These are phyloP conservation scores for Sander vitreus DNA, from an alignment of 2,113 vertebrate species.

Conservation along the genomic window DNA sequence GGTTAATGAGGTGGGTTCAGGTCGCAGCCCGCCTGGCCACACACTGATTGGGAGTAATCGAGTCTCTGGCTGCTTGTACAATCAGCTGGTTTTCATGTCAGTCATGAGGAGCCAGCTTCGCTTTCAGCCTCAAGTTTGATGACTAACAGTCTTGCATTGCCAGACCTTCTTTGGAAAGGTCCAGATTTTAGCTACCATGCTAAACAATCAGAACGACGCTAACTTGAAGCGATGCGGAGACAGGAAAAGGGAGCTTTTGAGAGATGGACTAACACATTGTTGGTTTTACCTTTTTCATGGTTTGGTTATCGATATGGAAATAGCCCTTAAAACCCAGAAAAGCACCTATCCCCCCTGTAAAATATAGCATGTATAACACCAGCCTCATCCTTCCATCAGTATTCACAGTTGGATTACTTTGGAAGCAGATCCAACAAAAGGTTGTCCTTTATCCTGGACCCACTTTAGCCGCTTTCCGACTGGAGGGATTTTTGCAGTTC, in stretches of 20 bases:
- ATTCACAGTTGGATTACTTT: not conserved
- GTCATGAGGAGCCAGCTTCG: slow-evolving; percentile 14
- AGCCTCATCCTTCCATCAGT: not conserved
- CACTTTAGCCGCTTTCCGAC: not conserved
- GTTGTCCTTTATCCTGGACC: not conserved
- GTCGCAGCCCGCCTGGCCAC: not conserved
- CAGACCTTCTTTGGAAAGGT: too few relatives aligned
- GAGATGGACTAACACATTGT: not conserved
- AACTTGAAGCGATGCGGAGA: too few relatives aligned
- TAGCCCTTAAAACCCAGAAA: not conserved
- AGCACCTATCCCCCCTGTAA: not conserved
- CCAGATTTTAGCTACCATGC: too few relatives aligned
- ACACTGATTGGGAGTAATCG: not conserved
- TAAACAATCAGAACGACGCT: too few relatives aligned
- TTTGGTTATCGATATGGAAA: not conserved
- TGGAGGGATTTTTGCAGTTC: too few relatives aligned
- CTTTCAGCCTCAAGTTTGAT: not conserved
- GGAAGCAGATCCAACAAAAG: not conserved
- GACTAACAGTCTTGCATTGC: too few relatives aligned
- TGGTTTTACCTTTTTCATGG: not conserved
- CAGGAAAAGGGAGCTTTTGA: not conserved
- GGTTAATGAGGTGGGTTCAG: slow-evolving; percentile 45
- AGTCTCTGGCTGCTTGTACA: not conserved
- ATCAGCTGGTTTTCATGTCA: slow-evolving; percentile 4
- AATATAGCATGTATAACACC: not conserved